phyloP scores from a whole-genome alignment of 2,888 invertebrate genomes.

The Willowsia nigromaculata region DNA sequence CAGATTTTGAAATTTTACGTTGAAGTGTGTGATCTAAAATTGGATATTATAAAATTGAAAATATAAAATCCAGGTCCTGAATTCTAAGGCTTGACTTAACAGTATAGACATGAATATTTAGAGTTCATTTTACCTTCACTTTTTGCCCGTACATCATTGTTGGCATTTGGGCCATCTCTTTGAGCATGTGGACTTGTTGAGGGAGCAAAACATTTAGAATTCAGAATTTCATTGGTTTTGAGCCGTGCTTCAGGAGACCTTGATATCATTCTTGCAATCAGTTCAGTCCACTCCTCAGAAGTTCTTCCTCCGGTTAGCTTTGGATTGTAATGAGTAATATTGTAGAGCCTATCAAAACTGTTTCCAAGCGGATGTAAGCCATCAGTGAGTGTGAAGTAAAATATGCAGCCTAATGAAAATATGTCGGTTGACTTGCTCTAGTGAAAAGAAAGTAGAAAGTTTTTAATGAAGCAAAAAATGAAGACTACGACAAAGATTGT shows the following conservation, averaged over 20 bases:
- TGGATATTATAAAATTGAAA: no score
- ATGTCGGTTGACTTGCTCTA: background rate
- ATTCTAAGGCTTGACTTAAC: no score
- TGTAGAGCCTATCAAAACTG: background rate
- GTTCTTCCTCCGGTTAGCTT: background rate
- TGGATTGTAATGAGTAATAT: background rate
- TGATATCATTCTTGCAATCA: background rate
- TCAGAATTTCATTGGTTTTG: background rate
- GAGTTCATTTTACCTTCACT: no score
- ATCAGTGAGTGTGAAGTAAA: background rate
- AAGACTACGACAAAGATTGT: background rate
- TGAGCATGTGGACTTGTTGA: no score
- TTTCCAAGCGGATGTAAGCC: conserved; percentile 10
- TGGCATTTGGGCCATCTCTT: no score
- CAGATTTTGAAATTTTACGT: no score
- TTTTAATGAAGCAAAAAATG: background rate
- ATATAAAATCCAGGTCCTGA: no score
- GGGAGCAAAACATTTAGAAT: no score
- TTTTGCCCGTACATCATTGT: no score
- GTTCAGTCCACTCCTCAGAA: background rate
- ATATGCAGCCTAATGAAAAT: conserved; percentile 35
- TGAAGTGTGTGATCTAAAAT: no score
- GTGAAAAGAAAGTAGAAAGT: background rate
- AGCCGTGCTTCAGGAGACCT: background rate
- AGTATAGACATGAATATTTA: no score